Percentiles rank a stretch among this genome's conserved stretches.
Evolutionary conservation across 1,140 invertebrate genomes (phyloP).

Genomic region (Drosophila grimshawi): DNA sequence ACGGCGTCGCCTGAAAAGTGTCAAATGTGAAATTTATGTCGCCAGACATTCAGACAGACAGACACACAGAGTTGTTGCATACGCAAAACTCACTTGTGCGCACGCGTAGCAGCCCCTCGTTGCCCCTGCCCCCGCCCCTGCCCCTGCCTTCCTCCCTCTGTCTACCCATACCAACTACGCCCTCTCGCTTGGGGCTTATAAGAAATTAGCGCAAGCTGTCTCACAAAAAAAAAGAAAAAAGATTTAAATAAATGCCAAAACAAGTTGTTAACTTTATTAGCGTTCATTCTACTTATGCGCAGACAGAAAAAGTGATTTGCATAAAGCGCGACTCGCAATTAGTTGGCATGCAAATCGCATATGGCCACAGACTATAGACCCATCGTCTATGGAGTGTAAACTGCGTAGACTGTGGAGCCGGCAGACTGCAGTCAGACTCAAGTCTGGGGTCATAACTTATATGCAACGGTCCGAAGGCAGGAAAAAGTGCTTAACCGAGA

Average conservation of each 20-base stretch:
- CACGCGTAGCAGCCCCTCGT: slow-evolving; percentile 27
- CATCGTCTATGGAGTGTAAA: slow-evolving; percentile 16
- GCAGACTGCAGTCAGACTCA: slow-evolving; percentile 1
- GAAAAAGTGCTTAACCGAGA: slow-evolving; percentile 15
- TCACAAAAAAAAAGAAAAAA: slow-evolving; percentile 10
- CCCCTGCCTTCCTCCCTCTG: not conserved
- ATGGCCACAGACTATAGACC: slow-evolving; percentile 5
- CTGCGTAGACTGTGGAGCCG: too few species aligned
- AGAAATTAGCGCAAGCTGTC: slow-evolving; percentile 47
- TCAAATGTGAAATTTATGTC: slow-evolving; percentile 81
- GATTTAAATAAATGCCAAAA: slow-evolving; percentile 49
- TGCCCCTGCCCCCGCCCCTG: not conserved
- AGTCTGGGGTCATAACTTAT: slow-evolving; percentile 49
- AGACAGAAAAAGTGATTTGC: slow-evolving; percentile 46
- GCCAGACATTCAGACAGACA: slow-evolving; percentile 48
- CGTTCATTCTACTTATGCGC: slow-evolving; percentile 36
- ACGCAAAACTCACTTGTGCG: slow-evolving; percentile 39
- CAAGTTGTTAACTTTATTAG: slow-evolving; percentile 68
- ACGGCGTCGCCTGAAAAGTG: slow-evolving; percentile 64
- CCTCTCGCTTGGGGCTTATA: slow-evolving; percentile 24
- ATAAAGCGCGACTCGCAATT: slow-evolving; percentile 60
- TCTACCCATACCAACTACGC: not conserved
- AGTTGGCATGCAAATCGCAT: slow-evolving; percentile 63
- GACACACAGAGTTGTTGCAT: slow-evolving; percentile 19
- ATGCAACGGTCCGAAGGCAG: slow-evolving; percentile 14